Base-by-base conservation (phyloP, 1,140 invertebrate genomes). In the Vanessa atalanta region DNA sequence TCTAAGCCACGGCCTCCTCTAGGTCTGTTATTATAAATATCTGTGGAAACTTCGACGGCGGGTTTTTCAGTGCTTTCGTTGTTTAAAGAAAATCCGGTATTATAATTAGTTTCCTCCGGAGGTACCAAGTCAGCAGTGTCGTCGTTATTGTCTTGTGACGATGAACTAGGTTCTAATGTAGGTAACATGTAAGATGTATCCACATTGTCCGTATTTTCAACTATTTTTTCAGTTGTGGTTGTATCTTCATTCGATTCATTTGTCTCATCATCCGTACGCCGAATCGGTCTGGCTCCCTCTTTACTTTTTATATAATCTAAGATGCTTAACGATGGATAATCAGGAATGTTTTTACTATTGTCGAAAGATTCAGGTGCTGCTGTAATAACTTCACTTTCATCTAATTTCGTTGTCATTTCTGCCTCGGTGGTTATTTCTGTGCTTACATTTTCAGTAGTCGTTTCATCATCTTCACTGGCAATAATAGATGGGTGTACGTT, bases 261-360 rank as follows among this genome's bases (percentile, higher is more conserved):
- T 47, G 60, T 66, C 8, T 16, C 57, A 12, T 66, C 57, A 20
- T 71, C 69, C 7, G 65, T 71, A n/a, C 23, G 65, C 53, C 74
- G 74, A 13, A 64, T 68, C 4, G n/a, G 55, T 55, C 68, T 70
- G 11, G 53, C 16, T 5, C 43, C 51, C 47, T 76, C 74, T 26
- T 53, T 68, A 23, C 48, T 70, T 57, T 76, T 76, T 15, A 76
- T 76, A 14, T 63, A 55, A 23, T 72, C 74, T 55, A 76, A 68
- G 61, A 76, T 76, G 51, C 57, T 64, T 64, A 76, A 64, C 6
- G 69, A 26, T n/a, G 68, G 43, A 51, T 72, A 76, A 9, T 76
- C 73, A 15, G 73, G 73, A 7, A 75, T 72, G 43, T 71, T 76
- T 72, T 76, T 76, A 57, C 50, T 72, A 60, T 72, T 76, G 37